Evolutionary conservation across 1,140 invertebrate species (phyloP), one percentile per base, ranked within the genome.

Genomic region (Antheraea pernyi): DNA sequence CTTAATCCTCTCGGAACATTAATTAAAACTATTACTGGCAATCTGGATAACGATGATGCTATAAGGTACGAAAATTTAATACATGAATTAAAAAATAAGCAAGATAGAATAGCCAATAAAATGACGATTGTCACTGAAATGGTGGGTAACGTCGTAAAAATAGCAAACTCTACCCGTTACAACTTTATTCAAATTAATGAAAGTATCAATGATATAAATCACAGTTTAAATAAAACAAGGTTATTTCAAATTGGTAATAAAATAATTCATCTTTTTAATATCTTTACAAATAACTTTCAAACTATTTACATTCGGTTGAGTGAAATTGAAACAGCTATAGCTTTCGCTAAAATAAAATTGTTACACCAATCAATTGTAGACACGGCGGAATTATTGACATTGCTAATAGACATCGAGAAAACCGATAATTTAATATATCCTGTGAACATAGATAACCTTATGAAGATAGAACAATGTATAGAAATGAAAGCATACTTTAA

Each of bases 21-120:
- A 18, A 74, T 76, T 19, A 79, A 78, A 69, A 76, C 74, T 16
- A 64, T 79, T 7, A 68, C 74, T 4, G 74, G 77, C 13, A 78
- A 76, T 42, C 36, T 76, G 59, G 70, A 76, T 53, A 62, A 74
- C 19, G 71, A 65, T 10, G 74, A 78, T 18, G 71, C 74, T 16
- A 68, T 72, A 10, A 67, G 65, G 36, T 78, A 72, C 65, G 59
- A 78, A 53, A 71, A 72, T 62, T 58, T 68, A 9, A 66, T 67
- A 22, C 62, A 68, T 59, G 61, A 71, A 39, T 18, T 73, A 60
- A 67, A n/a, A 46, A 63, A 59, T 16, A 67, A 61, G 60, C 72
- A 73, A 65, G 19, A 67, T 64, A 59, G 59, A n/a, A 67, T 70
- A 30, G 9, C 4, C 42, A 73, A 67, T 11, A 73, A 70, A 60